Conservation (phyloP, 2,888 invertebrate genomes). For the Torymus texanus region DNA sequence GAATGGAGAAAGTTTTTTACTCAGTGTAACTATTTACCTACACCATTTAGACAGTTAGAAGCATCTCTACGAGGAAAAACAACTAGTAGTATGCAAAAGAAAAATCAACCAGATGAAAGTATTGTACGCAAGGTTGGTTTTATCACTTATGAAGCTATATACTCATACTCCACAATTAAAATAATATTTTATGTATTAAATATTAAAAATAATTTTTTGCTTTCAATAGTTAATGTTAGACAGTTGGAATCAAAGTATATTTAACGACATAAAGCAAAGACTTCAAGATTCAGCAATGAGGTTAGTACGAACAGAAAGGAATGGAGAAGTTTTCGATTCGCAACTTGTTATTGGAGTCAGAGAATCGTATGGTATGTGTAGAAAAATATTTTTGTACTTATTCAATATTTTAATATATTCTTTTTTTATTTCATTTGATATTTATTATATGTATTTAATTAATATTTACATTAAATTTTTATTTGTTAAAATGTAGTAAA, state of each 20-base stretch:
- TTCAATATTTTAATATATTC: slow-evolving; percentile 8
- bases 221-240: slow-evolving; percentile 92
- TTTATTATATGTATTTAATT: not conserved
- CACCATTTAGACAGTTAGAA: slow-evolving; percentile 95
- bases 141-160: not conserved
- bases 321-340: slow-evolving; percentile 98
- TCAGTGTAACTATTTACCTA: slow-evolving; percentile 97
- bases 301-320: slow-evolving; percentile 95
- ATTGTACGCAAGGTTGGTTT: slow-evolving; percentile 85
- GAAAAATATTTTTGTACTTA: not conserved
- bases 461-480: not conserved
- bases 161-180: not conserved
- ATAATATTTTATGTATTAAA: not conserved
- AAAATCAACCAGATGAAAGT: slow-evolving; percentile 85
- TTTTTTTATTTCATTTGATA: not conserved
- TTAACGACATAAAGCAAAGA: slow-evolving; percentile 94
- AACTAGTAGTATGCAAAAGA: slow-evolving; percentile 68
- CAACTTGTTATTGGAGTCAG: slow-evolving; percentile 98
- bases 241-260: slow-evolving; percentile 98
- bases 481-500: slow-evolving; percentile 82
- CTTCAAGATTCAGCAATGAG: slow-evolving; percentile 98
- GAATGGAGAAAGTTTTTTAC: slow-evolving; percentile 99
- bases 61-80: slow-evolving; percentile 86
- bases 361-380: slow-evolving; percentile 90
- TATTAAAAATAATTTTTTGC: slow-evolving; percentile 18